A percentile compares a stretch with the other conserved stretches of the same genome.
Conservation (phyloP, 2,888 invertebrate species). For the Labia minor region DNA sequence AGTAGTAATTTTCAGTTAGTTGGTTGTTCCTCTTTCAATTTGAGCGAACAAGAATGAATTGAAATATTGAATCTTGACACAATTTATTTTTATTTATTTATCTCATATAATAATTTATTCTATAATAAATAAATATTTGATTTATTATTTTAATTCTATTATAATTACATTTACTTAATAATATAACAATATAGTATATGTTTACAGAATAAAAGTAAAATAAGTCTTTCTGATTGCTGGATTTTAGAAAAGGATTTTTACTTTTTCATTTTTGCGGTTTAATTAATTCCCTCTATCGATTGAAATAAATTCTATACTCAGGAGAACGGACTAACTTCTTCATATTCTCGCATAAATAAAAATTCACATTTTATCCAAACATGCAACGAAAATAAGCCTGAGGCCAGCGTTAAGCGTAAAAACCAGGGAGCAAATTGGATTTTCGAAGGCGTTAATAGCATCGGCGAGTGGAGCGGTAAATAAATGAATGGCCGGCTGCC, state of each 20-base stretch:
- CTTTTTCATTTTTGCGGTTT: neutral
- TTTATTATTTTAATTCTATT: too few species aligned
- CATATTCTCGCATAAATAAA: neutral
- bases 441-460: neutral
- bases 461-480: slow-evolving; percentile 13
- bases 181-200: too few species aligned
- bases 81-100: too few species aligned
- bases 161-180: too few species aligned
- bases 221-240: neutral
- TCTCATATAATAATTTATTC: too few species aligned
- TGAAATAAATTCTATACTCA: neutral
- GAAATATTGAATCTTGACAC: too few species aligned
- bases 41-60: too few species aligned
- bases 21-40: too few species aligned
- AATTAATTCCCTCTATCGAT: neutral
- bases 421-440: slow-evolving; percentile 13
- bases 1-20: too few species aligned
- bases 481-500: neutral
- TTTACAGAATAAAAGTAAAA: too few species aligned
- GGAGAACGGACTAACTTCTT: neutral
- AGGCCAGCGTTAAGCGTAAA: neutral
- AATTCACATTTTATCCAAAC: neutral
- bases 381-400: neutral
- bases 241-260: too few species aligned
- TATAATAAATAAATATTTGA: too few species aligned